phyloP scores from a whole-genome alignment of 2,113 vertebrate genomes.

The Ginglymostoma cirratum region DNA sequence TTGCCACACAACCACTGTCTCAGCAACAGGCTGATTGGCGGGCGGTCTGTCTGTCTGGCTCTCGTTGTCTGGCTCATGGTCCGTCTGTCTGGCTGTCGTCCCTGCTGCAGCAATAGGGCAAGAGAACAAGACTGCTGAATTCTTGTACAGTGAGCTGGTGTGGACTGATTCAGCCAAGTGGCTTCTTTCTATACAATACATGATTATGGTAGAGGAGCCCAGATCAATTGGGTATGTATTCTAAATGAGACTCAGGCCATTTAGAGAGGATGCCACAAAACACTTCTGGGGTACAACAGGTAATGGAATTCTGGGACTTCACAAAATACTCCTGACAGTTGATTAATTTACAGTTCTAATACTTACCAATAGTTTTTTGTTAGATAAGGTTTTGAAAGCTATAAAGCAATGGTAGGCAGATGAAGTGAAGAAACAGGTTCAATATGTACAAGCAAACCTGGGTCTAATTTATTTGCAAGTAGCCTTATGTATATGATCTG shows the following conservation, averaged over 20 bases:
- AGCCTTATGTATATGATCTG: background rate
- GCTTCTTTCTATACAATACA: too few relatives aligned
- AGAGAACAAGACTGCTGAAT: too few relatives aligned
- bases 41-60: too few relatives aligned
- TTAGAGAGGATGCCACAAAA: background rate
- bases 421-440: background rate
- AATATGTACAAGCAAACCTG: background rate
- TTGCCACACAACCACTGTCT: too few relatives aligned
- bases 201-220: background rate
- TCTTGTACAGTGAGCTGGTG: too few relatives aligned
- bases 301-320: background rate
- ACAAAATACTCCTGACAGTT: background rate
- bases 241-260: background rate
- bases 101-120: too few relatives aligned
- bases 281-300: background rate
- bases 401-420: background rate
- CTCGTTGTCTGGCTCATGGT: too few relatives aligned
- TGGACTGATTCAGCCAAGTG: too few relatives aligned
- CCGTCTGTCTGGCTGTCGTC: too few relatives aligned
- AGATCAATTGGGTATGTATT: background rate
- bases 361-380: background rate
- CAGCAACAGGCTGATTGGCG: too few relatives aligned
- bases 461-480: background rate
- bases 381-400: background rate
- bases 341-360: background rate